phyloP scores from a whole-genome alignment of 2,888 invertebrate species.

The Drosophila peninsularis region DNA sequence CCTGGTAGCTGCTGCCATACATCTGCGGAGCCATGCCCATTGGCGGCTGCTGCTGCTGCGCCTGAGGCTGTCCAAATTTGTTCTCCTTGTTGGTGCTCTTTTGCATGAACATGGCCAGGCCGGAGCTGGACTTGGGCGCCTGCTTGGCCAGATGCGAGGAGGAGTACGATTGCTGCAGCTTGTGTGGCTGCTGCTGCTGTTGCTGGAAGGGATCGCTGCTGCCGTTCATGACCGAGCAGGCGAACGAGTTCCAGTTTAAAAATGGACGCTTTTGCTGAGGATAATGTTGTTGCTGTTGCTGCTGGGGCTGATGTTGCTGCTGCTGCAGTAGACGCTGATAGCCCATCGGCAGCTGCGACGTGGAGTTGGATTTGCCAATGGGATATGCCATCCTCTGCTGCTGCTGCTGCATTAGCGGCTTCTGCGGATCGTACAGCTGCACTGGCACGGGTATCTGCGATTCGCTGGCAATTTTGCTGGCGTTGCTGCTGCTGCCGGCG shows the following conservation, averaged over 20 bases:
- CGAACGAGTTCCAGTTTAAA: slow-evolving; percentile 83
- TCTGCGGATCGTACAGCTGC: slow-evolving; percentile 69
- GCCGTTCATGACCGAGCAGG: slow-evolving; percentile 80
- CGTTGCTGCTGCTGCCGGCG: slow-evolving; percentile 36
- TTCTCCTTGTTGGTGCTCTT: slow-evolving; percentile 81
- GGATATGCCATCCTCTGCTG: slow-evolving; percentile 74
- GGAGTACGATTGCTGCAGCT: slow-evolving; percentile 73
- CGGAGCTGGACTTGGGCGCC: slow-evolving; percentile 54
- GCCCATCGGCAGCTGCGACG: slow-evolving; percentile 83
- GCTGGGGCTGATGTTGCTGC: slow-evolving; percentile 53
- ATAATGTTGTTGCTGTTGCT: slow-evolving; percentile 61
- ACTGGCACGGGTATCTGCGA: slow-evolving; percentile 77
- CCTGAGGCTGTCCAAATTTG: slow-evolving; percentile 66
- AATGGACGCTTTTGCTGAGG: slow-evolving; percentile 83
- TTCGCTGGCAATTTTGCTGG: slow-evolving; percentile 56
- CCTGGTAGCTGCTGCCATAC: slow-evolving; percentile 64
- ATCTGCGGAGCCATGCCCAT: slow-evolving; percentile 60
- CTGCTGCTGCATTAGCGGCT: slow-evolving; percentile 62
- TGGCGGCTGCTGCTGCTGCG: slow-evolving; percentile 41
- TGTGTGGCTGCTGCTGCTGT: slow-evolving; percentile 59
- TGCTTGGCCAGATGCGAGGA: slow-evolving; percentile 76
- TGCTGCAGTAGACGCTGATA: slow-evolving; percentile 78
- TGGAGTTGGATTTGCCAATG: slow-evolving; percentile 83
- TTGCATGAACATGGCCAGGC: slow-evolving; percentile 64
- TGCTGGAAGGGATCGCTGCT: slow-evolving; percentile 76